Conservation (phyloP, 2,797 vertebrate species). For the Chromis chromis region DNA sequence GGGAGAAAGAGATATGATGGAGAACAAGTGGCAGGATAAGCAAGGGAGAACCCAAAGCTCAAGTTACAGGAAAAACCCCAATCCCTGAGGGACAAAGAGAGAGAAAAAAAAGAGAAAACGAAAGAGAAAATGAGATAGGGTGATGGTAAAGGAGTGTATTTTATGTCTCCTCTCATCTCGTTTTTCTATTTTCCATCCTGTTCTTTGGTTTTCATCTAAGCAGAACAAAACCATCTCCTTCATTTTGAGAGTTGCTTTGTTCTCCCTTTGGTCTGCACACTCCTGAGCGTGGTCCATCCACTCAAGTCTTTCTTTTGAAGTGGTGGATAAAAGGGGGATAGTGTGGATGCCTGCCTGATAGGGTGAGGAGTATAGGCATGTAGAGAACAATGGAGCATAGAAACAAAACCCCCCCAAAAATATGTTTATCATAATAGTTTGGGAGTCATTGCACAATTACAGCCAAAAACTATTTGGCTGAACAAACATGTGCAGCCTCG, state of each 20-base stretch:
- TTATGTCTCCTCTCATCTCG: constrained; percentile 51
- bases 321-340: constrained; percentile 70
- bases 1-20: constrained; percentile 54
- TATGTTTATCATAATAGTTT: constrained; percentile 68
- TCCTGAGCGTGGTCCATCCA: constrained; percentile 67
- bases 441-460: constrained; percentile 54
- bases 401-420: constrained; percentile 53
- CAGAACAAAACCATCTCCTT: constrained; percentile 52
- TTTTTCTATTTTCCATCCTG: constrained; percentile 40
- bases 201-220: constrained; percentile 53
- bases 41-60: constrained; percentile 65
- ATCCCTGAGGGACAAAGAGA: constrained; percentile 49
- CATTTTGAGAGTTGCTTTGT: constrained; percentile 66
- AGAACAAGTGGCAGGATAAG: constrained; percentile 65
- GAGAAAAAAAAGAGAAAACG: constrained; percentile 27
- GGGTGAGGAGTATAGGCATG: constrained; percentile 64
- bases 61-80: constrained; percentile 79
- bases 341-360: constrained; percentile 65
- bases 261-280: constrained; percentile 56
- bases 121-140: constrained; percentile 45
- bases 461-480: constrained; percentile 66
- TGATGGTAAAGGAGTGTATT: constrained; percentile 55
- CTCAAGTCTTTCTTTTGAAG: constrained; percentile 74
- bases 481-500: constrained; percentile 47
- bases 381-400: constrained; percentile 68